phyloP scores from a whole-genome alignment of 2,888 invertebrate species.

The Leptopilina syphax region DNA sequence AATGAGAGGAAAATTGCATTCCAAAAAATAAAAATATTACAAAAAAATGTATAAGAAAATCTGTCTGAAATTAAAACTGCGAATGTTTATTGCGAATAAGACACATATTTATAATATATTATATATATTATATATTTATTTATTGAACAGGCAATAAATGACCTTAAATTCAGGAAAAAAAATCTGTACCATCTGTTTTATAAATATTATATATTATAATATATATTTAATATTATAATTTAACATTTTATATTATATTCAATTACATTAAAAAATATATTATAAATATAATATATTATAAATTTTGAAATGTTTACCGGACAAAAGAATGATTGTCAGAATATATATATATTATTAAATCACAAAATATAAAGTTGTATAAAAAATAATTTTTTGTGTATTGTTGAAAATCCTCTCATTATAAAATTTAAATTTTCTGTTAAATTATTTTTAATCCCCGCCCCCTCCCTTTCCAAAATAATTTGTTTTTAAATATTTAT shows the following conservation, averaged over 20 bases:
- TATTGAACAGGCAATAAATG: too few relatives aligned
- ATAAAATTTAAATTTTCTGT: slow-evolving; percentile 6
- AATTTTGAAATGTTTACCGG: neutral
- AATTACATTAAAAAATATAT: too few relatives aligned
- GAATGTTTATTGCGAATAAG: slow-evolving; percentile 8
- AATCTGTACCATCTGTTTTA: too few relatives aligned
- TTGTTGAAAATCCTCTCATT: slow-evolving; percentile 1
- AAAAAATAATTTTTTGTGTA: slow-evolving; percentile 1
- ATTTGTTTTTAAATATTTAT: neutral
- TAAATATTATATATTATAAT: too few relatives aligned
- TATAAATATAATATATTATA: too few relatives aligned
- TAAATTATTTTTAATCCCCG: too few relatives aligned
- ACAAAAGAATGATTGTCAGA: neutral
- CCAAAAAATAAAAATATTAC: neutral
- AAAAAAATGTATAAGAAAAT: neutral
- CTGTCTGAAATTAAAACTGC: neutral
- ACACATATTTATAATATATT: neutral
- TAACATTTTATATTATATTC: too few relatives aligned
- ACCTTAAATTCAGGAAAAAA: too few relatives aligned
- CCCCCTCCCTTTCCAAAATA: too few relatives aligned
- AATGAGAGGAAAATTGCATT: neutral
- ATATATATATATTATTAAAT: neutral
- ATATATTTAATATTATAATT: too few relatives aligned
- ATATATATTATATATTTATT: neutral
- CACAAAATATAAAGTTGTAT: slow-evolving; percentile 7